Evolutionary conservation across 2,888 invertebrate genomes (phyloP).

Genomic region (Archaeoteleia sp.): DNA sequence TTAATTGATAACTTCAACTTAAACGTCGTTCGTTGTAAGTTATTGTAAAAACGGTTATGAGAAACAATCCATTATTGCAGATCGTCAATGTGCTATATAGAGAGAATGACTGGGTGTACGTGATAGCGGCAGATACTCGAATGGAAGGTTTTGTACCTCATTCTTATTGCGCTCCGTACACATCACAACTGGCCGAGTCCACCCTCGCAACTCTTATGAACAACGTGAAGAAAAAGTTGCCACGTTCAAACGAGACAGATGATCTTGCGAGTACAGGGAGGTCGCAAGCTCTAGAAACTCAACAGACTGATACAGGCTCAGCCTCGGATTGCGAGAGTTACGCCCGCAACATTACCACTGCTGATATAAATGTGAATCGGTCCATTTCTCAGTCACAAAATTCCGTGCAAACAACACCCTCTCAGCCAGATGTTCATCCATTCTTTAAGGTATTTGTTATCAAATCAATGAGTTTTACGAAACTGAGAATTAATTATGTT

Average conservation of each 20-base stretch:
- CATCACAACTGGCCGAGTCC: conserved; percentile 84
- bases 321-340: conserved; percentile 80
- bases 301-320: conserved; percentile 75
- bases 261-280: conserved; percentile 65
- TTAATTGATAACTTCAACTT: too few species aligned
- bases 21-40: too few species aligned
- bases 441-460: conserved; percentile 76
- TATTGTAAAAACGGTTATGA: too few species aligned
- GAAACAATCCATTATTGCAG: conserved; percentile 76
- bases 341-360: conserved; percentile 77
- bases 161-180: conserved; percentile 92
- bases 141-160: conserved; percentile 97
- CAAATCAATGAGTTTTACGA: conserved; percentile 6
- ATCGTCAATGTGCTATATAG: conserved; percentile 95
- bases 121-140: conserved; percentile 91
- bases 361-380: conserved; percentile 71
- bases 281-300: conserved; percentile 67
- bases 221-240: conserved; percentile 89
- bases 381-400: conserved; percentile 76
- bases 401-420: conserved; percentile 75
- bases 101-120: conserved; percentile 98
- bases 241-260: conserved; percentile 76
- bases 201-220: conserved; percentile 78
- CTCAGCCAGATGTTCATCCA: conserved; percentile 78
- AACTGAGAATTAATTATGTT: conserved; percentile 4